These are phyloP conservation scores for Cichladusa arquata DNA, from an alignment of 2,113 vertebrate species.

Conservation along the genomic window DNA sequence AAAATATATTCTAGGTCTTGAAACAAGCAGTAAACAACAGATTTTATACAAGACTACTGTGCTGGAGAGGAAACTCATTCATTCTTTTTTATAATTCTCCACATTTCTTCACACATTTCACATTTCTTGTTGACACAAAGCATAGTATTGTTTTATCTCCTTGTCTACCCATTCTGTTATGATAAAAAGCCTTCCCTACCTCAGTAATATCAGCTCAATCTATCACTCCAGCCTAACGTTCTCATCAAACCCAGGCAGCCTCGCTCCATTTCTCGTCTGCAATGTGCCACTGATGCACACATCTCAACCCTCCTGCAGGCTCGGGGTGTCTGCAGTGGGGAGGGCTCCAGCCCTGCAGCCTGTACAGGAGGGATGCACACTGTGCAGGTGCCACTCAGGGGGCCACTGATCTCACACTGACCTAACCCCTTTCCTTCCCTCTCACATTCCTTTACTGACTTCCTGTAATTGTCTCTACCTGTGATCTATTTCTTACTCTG, in stretches of 20 bases:
- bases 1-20: not conserved
- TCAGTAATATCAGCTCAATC: not conserved
- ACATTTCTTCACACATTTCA: not conserved
- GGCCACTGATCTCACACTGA: not conserved
- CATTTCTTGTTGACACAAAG: slow-evolving; percentile 2
- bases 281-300: not conserved
- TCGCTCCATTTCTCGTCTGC: not conserved
- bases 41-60: not conserved
- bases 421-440: not conserved
- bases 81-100: not conserved
- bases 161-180: not conserved
- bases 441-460: not conserved
- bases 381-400: not conserved
- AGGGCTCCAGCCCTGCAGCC: not conserved
- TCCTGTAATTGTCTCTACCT: not conserved
- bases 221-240: slow-evolving; percentile 29
- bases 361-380: not conserved
- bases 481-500: not conserved
- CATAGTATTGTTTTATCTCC: slow-evolving; percentile 36
- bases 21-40: slow-evolving; percentile 2
- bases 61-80: not conserved
- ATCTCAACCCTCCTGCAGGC: not conserved
- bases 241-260: not conserved
- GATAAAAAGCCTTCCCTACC: slow-evolving; percentile 3
- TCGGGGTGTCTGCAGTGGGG: not conserved